These are phyloP conservation scores for Taphrorychus bicolor DNA, from an alignment of 2,888 invertebrate species.

Conservation along the genomic window DNA sequence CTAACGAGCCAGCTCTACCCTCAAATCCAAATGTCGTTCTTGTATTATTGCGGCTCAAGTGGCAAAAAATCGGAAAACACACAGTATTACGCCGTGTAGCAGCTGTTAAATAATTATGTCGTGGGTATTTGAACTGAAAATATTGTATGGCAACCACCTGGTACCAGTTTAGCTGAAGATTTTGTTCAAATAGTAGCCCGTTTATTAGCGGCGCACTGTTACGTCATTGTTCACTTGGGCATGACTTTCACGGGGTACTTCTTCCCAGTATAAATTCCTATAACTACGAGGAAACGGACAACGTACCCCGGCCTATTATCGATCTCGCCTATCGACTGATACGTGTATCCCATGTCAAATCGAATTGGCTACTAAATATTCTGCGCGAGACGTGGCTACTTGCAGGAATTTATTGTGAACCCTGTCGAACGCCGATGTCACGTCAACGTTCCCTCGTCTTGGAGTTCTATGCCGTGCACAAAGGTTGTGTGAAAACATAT, in stretches of 20 bases:
- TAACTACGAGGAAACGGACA: constrained; percentile 16
- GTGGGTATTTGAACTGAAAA: constrained; percentile 4
- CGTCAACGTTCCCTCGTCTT: constrained; percentile 30
- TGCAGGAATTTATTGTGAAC: constrained; percentile 45
- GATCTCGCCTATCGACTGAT: constrained; percentile 34
- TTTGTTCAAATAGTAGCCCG: background rate
- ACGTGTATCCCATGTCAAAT: constrained; percentile 40
- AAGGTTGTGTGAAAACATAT: constrained; percentile 1
- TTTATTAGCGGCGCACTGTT: background rate
- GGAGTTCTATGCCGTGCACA: constrained; percentile 1
- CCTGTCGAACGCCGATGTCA: constrained; percentile 37
- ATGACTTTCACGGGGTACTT: background rate
- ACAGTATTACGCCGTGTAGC: constrained; percentile 7
- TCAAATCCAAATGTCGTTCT: background rate
- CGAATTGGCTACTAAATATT: constrained; percentile 49
- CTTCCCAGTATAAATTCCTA: constrained; percentile 4
- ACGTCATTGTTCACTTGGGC: background rate
- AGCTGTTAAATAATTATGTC: constrained; percentile 17
- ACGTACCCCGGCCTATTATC: constrained; percentile 24
- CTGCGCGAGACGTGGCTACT: constrained; percentile 44
- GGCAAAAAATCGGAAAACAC: constrained; percentile 7
- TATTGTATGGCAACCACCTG: constrained; percentile 10
- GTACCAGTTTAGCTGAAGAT: background rate
- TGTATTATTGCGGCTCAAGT: background rate
- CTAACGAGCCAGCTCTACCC: background rate